phyloP scores from a whole-genome alignment of 2,797 vertebrate genomes.

The Lateolabrax maculatus region DNA sequence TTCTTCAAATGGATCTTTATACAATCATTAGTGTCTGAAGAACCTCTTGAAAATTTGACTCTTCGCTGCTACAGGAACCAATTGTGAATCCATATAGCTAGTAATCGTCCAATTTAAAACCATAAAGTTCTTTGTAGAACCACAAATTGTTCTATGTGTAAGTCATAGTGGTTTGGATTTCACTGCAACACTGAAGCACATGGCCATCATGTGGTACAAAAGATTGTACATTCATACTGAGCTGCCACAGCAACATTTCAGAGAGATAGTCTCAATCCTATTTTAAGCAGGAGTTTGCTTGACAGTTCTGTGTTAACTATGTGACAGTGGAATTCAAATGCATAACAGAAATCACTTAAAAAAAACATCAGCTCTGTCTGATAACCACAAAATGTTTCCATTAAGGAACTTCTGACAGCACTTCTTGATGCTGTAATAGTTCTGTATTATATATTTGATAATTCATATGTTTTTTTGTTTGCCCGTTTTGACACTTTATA shows the following conservation, averaged over 20 bases:
- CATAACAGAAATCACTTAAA: constrained; percentile 34
- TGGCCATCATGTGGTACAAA: constrained; percentile 51
- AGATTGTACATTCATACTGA: constrained; percentile 48
- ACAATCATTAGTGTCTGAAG: constrained; percentile 43
- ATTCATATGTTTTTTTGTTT: not conserved
- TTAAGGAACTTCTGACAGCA: not conserved
- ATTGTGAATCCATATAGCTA: constrained; percentile 34
- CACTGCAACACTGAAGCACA: constrained; percentile 44
- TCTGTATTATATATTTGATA: not conserved
- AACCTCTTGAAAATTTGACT: constrained; percentile 6
- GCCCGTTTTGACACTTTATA: not conserved
- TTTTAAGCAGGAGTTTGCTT: constrained; percentile 52
- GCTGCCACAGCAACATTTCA: constrained; percentile 56
- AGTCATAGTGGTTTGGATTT: constrained; percentile 47
- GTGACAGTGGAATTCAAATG: constrained; percentile 40
- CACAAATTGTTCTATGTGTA: constrained; percentile 51
- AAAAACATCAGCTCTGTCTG: constrained; percentile 20
- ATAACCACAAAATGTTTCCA: constrained; percentile 11
- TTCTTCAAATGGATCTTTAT: constrained; percentile 30
- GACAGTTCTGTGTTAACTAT: constrained; percentile 34
- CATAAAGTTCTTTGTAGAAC: constrained; percentile 38
- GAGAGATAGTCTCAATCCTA: constrained; percentile 50
- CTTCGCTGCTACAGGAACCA: constrained; percentile 20
- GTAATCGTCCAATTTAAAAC: constrained; percentile 50
- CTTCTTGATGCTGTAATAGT: not conserved